Percentiles rank a stretch among this genome's conserved stretches.
These are phyloP conservation scores for Hycleus phaleratus DNA, from an alignment of 1,140 invertebrate species.

Conservation along the genomic window DNA sequence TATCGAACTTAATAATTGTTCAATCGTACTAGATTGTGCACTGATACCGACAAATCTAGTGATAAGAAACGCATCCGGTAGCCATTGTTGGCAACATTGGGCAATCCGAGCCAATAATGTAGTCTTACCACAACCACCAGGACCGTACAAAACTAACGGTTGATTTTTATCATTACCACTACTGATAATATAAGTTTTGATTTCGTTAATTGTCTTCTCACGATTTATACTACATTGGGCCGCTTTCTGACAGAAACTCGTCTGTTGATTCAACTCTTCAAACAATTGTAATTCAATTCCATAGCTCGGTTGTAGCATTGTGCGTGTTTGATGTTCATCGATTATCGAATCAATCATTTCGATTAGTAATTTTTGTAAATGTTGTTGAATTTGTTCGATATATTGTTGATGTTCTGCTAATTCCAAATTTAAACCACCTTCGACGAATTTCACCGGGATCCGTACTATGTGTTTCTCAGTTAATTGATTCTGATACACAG, in stretches of 20 bases:
- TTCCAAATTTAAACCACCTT: slow-evolving; percentile 44
- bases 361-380: slow-evolving; percentile 45
- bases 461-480: slow-evolving; percentile 55
- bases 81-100: slow-evolving; percentile 57
- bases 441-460: slow-evolving; percentile 50
- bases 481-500: slow-evolving; percentile 45
- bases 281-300: slow-evolving; percentile 48
- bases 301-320: slow-evolving; percentile 41
- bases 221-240: slow-evolving; percentile 55
- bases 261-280: slow-evolving; percentile 62
- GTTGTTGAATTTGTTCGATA: slow-evolving; percentile 49
- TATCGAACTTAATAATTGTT: slow-evolving; percentile 57
- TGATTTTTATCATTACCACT: slow-evolving; percentile 23
- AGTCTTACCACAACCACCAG: slow-evolving; percentile 72
- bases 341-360: slow-evolving; percentile 52
- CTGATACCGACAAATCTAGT: slow-evolving; percentile 61
- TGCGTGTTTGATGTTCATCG: slow-evolving; percentile 45
- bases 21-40: slow-evolving; percentile 55
- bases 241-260: slow-evolving; percentile 54
- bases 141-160: slow-evolving; percentile 68
- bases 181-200: slow-evolving; percentile 50
- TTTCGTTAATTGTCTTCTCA: slow-evolving; percentile 53
- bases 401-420: slow-evolving; percentile 54
- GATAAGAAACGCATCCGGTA: slow-evolving; percentile 53
- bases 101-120: slow-evolving; percentile 64